A percentile compares a stretch with the other conserved stretches of the same genome.
phyloP scores from a whole-genome alignment of 2,888 invertebrate species.

The Drosophila setosimentum region DNA sequence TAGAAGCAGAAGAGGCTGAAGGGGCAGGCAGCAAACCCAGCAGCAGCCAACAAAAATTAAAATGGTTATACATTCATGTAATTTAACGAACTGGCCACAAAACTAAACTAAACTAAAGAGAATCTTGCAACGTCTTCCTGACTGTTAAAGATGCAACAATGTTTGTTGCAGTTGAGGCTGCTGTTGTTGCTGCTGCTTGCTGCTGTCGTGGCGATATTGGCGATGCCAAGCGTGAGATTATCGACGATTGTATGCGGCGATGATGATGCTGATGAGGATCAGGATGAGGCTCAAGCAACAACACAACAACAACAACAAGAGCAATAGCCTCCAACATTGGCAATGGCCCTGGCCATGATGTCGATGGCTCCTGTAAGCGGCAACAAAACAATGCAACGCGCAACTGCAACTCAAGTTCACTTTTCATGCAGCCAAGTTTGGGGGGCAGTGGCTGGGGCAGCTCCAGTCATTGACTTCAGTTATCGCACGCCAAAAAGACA shows the following conservation, averaged over 20 bases:
- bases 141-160: slow-evolving; percentile 26
- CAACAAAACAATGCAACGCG: slow-evolving; percentile 63
- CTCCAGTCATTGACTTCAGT: slow-evolving; percentile 78
- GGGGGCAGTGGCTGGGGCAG: slow-evolving; percentile 37
- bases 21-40: not conserved
- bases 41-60: slow-evolving; percentile 64
- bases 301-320: slow-evolving; percentile 17
- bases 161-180: slow-evolving; percentile 35
- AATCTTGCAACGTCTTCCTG: slow-evolving; percentile 36
- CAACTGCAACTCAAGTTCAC: slow-evolving; percentile 77
- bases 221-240: slow-evolving; percentile 81
- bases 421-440: slow-evolving; percentile 65
- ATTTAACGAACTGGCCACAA: slow-evolving; percentile 79
- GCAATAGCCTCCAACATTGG: slow-evolving; percentile 31
- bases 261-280: slow-evolving; percentile 81
- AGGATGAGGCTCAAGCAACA: slow-evolving; percentile 43
- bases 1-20: too few relatives aligned
- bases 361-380: slow-evolving; percentile 67
- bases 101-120: slow-evolving; percentile 71
- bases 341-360: slow-evolving; percentile 50
- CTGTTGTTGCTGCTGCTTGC: slow-evolving; percentile 28
- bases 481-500: slow-evolving; percentile 81
- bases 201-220: slow-evolving; percentile 70
- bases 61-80: slow-evolving; percentile 81
- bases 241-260: slow-evolving; percentile 81